Percentiles rank a stretch among this genome's conserved stretches.
phyloP scores from a whole-genome alignment of 2,113 vertebrate genomes.

The Lynx canadensis region DNA sequence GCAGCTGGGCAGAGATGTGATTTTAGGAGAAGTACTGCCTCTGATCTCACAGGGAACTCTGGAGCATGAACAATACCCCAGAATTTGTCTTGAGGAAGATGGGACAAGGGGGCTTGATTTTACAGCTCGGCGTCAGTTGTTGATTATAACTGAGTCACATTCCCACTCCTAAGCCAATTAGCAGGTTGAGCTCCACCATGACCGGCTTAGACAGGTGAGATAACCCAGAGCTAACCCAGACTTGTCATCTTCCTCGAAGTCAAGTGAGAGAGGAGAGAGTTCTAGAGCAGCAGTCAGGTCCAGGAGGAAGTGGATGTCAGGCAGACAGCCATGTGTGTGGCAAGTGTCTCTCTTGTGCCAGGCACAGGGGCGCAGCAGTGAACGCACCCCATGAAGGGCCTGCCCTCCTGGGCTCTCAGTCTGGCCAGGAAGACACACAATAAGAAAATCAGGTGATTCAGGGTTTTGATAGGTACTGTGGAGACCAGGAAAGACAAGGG shows the following conservation, averaged over 20 bases:
- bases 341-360: not conserved
- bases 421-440: not conserved
- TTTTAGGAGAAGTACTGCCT: not conserved
- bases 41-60: not conserved
- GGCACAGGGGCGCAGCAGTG: not conserved
- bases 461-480: not conserved
- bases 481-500: not conserved
- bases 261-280: not conserved
- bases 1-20: not conserved
- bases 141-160: not conserved
- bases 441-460: not conserved
- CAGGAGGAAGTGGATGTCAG: not conserved
- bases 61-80: not conserved
- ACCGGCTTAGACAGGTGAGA: not conserved
- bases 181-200: not conserved
- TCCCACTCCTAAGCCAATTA: not conserved
- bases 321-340: not conserved
- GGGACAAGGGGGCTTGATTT: not conserved
- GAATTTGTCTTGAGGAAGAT: not conserved
- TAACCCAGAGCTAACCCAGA: not conserved
- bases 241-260: not conserved
- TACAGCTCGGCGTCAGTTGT: not conserved
- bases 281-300: not conserved
- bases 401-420: not conserved
- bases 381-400: not conserved